phyloP scores from a whole-genome alignment of 2,888 invertebrate species.

The Lissocephala sabroskyi region DNA sequence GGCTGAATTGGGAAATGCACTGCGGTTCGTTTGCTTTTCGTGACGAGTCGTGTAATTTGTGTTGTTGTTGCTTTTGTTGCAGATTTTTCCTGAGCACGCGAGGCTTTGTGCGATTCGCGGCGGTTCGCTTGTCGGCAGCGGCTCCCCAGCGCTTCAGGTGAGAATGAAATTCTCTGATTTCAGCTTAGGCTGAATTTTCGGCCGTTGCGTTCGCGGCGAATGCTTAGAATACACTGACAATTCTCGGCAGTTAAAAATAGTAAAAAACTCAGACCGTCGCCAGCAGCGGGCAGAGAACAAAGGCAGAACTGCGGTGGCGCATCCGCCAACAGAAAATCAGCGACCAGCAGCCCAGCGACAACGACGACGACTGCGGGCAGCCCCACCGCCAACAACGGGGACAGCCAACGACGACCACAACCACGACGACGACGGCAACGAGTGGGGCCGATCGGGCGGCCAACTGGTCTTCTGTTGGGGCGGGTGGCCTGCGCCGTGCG shows the following conservation, averaged over 20 bases:
- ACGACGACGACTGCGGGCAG: neutral
- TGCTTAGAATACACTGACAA: conserved; percentile 59
- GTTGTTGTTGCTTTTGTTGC: conserved; percentile 16
- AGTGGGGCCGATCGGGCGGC: neutral
- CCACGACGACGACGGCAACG: neutral
- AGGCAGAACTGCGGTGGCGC: conserved; percentile 15
- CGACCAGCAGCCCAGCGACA: neutral
- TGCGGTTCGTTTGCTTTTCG: conserved; percentile 33
- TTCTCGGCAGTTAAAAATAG: conserved; percentile 55
- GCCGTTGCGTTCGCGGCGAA: conserved; percentile 45
- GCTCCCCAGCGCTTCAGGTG: too few relatives aligned
- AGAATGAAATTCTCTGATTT: too few relatives aligned
- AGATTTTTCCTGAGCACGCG: conserved; percentile 1
- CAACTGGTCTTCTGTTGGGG: neutral
- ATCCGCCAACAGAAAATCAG: conserved; percentile 3
- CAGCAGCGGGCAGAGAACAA: conserved; percentile 14
- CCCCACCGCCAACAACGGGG: too few relatives aligned
- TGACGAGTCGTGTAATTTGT: neutral
- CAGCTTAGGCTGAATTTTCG: neutral
- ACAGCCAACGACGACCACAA: neutral
- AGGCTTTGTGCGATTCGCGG: too few relatives aligned
- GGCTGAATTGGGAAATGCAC: conserved; percentile 34
- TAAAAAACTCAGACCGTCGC: conserved; percentile 33
- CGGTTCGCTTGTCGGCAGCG: neutral
- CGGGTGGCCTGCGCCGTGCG: neutral